These are phyloP conservation scores for Anarrhichthys ocellatus DNA, from an alignment of 2,113 vertebrate genomes.

Conservation along the genomic window DNA sequence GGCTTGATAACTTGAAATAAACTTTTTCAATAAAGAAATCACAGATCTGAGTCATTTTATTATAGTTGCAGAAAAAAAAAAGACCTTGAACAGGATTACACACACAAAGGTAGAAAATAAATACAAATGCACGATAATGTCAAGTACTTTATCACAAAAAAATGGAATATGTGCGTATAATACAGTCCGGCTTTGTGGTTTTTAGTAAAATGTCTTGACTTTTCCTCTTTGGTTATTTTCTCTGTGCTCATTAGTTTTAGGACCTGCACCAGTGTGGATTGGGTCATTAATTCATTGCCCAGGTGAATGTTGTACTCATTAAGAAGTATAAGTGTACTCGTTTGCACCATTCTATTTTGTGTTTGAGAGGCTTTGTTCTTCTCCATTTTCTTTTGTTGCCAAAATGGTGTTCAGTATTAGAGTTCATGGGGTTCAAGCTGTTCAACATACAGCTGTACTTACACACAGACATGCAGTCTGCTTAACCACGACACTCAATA, in stretches of 20 bases:
- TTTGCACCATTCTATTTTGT: neutral
- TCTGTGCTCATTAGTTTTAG: neutral
- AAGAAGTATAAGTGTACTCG: neutral
- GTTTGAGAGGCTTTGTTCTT: neutral
- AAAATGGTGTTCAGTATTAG: neutral
- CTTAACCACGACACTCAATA: conserved; percentile 14
- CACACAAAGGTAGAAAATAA: neutral
- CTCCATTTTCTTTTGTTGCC: neutral
- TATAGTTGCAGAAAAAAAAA: neutral
- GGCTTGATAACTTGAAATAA: neutral
- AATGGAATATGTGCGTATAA: no score
- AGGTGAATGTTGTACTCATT: neutral
- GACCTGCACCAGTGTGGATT: neutral
- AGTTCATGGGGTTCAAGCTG: neutral
- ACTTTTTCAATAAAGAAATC: neutral
- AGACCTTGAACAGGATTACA: neutral
- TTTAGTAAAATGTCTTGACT: conserved; percentile 1
- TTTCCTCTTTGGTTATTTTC: neutral
- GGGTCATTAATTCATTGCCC: neutral
- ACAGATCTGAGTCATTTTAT: neutral
- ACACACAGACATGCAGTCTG: conserved; percentile 3
- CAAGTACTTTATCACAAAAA: neutral
- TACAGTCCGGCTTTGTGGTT: neutral
- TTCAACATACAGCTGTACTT: conserved; percentile 7
- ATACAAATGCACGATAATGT: neutral